These are phyloP conservation scores for Argyresthia albistria DNA, from an alignment of 2,888 invertebrate genomes.

Conservation along the genomic window DNA sequence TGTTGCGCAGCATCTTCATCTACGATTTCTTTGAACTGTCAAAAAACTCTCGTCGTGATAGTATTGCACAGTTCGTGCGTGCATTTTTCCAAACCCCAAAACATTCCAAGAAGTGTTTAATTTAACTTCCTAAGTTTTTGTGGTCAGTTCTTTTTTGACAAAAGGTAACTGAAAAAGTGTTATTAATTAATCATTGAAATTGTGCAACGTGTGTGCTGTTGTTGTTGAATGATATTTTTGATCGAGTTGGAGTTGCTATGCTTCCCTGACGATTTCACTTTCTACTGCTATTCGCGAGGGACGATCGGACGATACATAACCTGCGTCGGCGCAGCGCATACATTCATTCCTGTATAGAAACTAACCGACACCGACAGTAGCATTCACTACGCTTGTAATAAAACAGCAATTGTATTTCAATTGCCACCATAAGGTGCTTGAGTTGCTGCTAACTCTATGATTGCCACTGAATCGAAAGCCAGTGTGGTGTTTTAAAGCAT, in stretches of 20 bases:
- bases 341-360: not conserved
- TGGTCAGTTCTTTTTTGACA: not conserved
- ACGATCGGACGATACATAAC: not conserved
- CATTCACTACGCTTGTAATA: too few species aligned
- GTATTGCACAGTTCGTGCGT: not conserved
- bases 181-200: not conserved
- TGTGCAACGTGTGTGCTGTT: not conserved
- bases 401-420: too few species aligned
- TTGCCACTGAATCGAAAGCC: too few species aligned
- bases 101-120: not conserved
- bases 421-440: too few species aligned
- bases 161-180: not conserved
- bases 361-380: not conserved
- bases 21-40: not conserved
- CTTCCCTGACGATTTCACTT: not conserved
- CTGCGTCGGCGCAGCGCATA: not conserved
- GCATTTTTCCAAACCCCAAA: not conserved
- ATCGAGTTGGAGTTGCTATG: not conserved
- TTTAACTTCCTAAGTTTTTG: not conserved
- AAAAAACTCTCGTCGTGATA: not conserved
- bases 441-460: too few species aligned
- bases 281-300: not conserved
- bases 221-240: not conserved
- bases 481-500: too few species aligned
- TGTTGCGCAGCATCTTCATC: slow-evolving; percentile 12